Evolutionary conservation across 2,888 invertebrate genomes (phyloP).

Genomic region (Druceiella hillmani): DNA sequence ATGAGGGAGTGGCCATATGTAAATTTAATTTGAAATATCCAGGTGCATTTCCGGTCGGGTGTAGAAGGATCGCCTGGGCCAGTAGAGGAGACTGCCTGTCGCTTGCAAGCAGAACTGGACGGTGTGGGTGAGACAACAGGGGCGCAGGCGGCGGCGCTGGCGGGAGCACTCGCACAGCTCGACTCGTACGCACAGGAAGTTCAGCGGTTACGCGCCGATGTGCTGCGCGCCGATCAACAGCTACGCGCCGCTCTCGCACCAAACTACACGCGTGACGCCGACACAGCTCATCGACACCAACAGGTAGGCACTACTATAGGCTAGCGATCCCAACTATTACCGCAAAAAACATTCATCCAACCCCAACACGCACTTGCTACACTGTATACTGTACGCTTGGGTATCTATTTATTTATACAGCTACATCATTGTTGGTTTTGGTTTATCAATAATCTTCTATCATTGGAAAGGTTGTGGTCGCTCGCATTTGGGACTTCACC

Average conservation of each 20-base stretch:
- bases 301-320: constrained; percentile 64
- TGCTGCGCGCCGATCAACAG: constrained; percentile 83
- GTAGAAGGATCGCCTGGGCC: constrained; percentile 72
- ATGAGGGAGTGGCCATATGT: neutral
- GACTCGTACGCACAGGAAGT: constrained; percentile 86
- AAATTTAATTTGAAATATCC: too few species aligned
- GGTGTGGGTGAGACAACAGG: constrained; percentile 55
- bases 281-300: constrained; percentile 76
- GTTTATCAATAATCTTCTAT: constrained; percentile 16
- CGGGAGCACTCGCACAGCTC: constrained; percentile 74
- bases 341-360: too few species aligned
- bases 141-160: constrained; percentile 61
- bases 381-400: neutral
- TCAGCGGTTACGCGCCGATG: constrained; percentile 74
- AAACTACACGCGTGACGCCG: constrained; percentile 76
- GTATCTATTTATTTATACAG: constrained; percentile 9
- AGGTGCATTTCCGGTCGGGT: constrained; percentile 86
- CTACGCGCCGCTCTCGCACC: constrained; percentile 78
- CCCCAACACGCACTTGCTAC: too few species aligned
- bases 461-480: too few species aligned
- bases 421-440: constrained; percentile 17
- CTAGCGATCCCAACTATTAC: constrained; percentile 24
- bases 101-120: constrained; percentile 65
- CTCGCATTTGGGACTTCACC: too few species aligned
- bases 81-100: constrained; percentile 66